These are phyloP conservation scores for Cephus rjabovi DNA, from an alignment of 2,888 invertebrate species.

Conservation along the genomic window DNA sequence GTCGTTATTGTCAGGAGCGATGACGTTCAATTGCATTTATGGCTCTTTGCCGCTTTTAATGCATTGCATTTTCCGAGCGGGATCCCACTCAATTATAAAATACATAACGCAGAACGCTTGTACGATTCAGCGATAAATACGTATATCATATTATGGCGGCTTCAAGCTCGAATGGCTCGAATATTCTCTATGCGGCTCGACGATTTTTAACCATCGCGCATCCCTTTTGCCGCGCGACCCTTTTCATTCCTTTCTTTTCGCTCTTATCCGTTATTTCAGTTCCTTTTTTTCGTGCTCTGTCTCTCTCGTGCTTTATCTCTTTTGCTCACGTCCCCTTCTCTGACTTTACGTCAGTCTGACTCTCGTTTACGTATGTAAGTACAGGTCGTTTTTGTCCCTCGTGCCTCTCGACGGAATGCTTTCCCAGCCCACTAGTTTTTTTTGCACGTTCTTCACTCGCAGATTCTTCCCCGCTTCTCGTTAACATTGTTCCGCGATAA, in stretches of 20 bases:
- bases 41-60: slow-evolving; percentile 14
- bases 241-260: neutral
- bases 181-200: too few relatives aligned
- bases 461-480: neutral
- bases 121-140: too few relatives aligned
- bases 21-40: slow-evolving; percentile 16
- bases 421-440: neutral
- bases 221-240: too few relatives aligned
- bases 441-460: neutral
- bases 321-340: neutral
- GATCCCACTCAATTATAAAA: too few relatives aligned
- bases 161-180: too few relatives aligned
- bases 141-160: too few relatives aligned
- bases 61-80: slow-evolving; percentile 6
- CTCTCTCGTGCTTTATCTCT: neutral
- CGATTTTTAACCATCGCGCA: too few relatives aligned
- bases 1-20: neutral
- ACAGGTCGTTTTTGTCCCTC: neutral
- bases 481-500: neutral
- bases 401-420: neutral
- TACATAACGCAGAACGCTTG: too few relatives aligned
- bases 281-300: neutral
- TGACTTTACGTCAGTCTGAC: neutral
- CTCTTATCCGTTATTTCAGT: neutral
- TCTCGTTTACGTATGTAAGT: neutral